Evolutionary conservation across 2,113 vertebrate species (phyloP).

Genomic region (Lipophrys pholis): DNA sequence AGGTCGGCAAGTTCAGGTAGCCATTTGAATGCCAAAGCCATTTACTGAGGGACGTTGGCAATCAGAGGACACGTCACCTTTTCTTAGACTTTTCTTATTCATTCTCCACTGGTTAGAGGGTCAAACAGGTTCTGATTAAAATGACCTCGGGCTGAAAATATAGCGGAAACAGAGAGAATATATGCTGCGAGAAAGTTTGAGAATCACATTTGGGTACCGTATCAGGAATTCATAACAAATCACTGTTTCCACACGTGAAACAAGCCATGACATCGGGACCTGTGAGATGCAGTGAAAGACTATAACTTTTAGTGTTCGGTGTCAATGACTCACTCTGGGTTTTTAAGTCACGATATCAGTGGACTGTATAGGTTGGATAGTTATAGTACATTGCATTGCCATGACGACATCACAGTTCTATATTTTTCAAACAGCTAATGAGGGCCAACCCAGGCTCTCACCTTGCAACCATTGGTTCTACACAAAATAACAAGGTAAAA

Average conservation of each 20-base stretch:
- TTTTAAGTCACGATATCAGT: no score
- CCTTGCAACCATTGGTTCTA: no score
- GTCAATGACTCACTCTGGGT: no score
- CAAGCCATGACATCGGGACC: not conserved
- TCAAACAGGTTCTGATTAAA: constrained; percentile 25
- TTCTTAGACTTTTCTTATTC: not conserved
- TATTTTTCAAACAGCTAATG: no score
- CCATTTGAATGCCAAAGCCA: not conserved
- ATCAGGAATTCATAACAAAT: not conserved
- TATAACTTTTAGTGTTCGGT: no score
- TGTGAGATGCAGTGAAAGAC: not conserved
- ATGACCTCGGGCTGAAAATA: not conserved
- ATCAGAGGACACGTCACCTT: constrained; percentile 17
- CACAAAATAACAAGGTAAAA: no score
- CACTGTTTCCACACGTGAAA: not conserved
- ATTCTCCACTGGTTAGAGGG: not conserved
- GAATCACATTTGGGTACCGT: not conserved
- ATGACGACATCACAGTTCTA: no score
- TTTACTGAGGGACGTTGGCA: constrained; percentile 5
- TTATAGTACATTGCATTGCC: no score
- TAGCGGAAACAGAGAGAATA: not conserved
- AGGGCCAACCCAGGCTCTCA: no score
- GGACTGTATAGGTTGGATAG: no score
- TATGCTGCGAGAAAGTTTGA: not conserved
- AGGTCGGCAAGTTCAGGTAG: not conserved